Conservation (phyloP, 2,888 invertebrate species). For the Polylopha cassiicola region DNA sequence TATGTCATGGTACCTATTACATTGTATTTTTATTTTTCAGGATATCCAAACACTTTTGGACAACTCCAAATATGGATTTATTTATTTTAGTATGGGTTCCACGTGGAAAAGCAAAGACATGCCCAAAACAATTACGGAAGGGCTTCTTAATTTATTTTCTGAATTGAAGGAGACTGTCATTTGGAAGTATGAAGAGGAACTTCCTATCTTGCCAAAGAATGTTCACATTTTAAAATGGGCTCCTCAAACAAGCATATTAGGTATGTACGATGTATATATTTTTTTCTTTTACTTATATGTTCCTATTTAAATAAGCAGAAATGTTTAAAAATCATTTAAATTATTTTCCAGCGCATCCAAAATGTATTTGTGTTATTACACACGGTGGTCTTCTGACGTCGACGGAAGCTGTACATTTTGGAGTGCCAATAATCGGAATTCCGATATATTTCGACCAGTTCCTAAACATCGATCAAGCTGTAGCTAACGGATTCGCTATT, state of each 20-base stretch:
- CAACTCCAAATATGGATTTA: constrained; percentile 35
- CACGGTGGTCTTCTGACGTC: constrained; percentile 20
- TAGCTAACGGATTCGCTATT: constrained; percentile 11
- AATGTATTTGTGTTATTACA: constrained; percentile 17
- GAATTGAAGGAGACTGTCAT: constrained; percentile 43
- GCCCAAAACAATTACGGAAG: constrained; percentile 28
- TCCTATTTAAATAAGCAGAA: too few relatives aligned
- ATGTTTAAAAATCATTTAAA: too few relatives aligned
- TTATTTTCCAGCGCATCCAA: constrained; percentile 20
- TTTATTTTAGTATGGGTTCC: constrained; percentile 46
- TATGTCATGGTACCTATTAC: too few relatives aligned
- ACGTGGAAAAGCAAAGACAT: constrained; percentile 33
- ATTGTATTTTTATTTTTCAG: constrained; percentile 17
- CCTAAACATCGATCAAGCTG: constrained; percentile 16
- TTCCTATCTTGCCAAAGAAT: constrained; percentile 33
- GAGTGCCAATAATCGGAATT: constrained; percentile 23
- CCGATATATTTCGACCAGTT: constrained; percentile 23
- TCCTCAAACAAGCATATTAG: constrained; percentile 35
- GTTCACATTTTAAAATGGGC: constrained; percentile 38
- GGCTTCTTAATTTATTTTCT: constrained; percentile 36
- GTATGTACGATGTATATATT: constrained; percentile 22
- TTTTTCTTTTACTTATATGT: too few relatives aligned
- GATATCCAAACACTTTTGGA: constrained; percentile 37
- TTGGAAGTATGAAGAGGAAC: constrained; percentile 42
- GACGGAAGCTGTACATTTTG: constrained; percentile 19